Evolutionary conservation across 2,888 invertebrate genomes (phyloP).

Genomic region (Belgica antarctica): DNA sequence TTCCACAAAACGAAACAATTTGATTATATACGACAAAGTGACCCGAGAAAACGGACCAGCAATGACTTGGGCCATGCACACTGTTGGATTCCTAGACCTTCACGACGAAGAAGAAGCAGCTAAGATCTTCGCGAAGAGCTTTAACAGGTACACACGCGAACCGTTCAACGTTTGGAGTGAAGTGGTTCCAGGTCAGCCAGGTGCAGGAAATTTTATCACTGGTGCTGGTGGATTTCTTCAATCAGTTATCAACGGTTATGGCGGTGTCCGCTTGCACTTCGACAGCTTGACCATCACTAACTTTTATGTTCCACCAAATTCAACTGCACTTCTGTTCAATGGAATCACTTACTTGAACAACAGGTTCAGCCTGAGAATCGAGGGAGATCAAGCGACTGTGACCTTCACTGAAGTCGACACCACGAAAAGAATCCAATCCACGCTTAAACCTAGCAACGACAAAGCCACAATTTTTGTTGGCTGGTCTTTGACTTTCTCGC

Average conservation of each 20-base stretch:
- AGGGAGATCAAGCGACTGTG: not conserved
- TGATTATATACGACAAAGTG: constrained; percentile 59
- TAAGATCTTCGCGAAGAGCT: constrained; percentile 58
- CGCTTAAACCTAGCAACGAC: not conserved
- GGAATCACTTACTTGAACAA: constrained; percentile 40
- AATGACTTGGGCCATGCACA: constrained; percentile 66
- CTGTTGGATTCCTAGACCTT: constrained; percentile 58
- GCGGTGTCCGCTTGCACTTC: constrained; percentile 58
- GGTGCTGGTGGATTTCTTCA: constrained; percentile 65
- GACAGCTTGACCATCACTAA: constrained; percentile 55
- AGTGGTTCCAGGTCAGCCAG: constrained; percentile 56
- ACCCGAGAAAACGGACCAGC: constrained; percentile 59
- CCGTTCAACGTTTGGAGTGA: constrained; percentile 66
- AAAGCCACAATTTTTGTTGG: not conserved
- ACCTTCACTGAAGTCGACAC: not conserved
- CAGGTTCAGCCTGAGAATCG: constrained; percentile 26
- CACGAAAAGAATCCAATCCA: not conserved
- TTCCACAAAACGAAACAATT: constrained; percentile 58
- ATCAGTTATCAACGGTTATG: constrained; percentile 60
- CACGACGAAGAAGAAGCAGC: constrained; percentile 55
- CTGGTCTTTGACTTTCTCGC: not conserved
- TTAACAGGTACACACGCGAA: constrained; percentile 58
- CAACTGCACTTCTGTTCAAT: constrained; percentile 46
- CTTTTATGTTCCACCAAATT: constrained; percentile 55
- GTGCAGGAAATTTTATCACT: constrained; percentile 62